These are phyloP conservation scores for Anthoscopus minutus DNA, from an alignment of 2,113 vertebrate genomes.

Conservation along the genomic window DNA sequence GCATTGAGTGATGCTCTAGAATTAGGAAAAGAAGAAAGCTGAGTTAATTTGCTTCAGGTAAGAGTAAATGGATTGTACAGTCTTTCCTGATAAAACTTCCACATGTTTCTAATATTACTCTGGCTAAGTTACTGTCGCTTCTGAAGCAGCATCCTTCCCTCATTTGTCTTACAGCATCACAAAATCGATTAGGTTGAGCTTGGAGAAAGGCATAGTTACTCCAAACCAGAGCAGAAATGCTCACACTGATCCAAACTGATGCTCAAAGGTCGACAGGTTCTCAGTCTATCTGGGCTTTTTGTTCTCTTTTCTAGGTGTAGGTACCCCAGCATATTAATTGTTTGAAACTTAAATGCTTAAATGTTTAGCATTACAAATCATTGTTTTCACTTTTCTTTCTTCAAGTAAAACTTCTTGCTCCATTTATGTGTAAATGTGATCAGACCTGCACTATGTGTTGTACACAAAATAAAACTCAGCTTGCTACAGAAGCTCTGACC, in stretches of 20 bases:
- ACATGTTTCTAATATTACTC: background rate
- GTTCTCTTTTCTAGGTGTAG: background rate
- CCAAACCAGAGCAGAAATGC: background rate
- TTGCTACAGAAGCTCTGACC: background rate
- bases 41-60: background rate
- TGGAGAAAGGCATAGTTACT: background rate
- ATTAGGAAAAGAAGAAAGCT: background rate
- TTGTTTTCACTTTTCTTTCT: background rate
- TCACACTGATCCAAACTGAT: background rate
- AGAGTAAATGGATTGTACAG: background rate
- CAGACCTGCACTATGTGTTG: background rate
- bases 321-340: background rate
- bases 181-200: background rate
- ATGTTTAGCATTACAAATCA: background rate
- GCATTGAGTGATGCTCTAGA: background rate
- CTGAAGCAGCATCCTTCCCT: background rate
- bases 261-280: background rate
- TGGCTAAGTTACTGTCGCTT: background rate
- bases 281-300: background rate
- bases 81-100: background rate
- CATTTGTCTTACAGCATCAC: background rate
- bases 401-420: background rate
- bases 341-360: background rate
- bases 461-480: background rate
- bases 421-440: background rate